Evolutionary conservation across 1,140 invertebrate genomes (phyloP), one percentile per base, ranked within the genome.

Genomic region (Geopemphigus sp.): DNA sequence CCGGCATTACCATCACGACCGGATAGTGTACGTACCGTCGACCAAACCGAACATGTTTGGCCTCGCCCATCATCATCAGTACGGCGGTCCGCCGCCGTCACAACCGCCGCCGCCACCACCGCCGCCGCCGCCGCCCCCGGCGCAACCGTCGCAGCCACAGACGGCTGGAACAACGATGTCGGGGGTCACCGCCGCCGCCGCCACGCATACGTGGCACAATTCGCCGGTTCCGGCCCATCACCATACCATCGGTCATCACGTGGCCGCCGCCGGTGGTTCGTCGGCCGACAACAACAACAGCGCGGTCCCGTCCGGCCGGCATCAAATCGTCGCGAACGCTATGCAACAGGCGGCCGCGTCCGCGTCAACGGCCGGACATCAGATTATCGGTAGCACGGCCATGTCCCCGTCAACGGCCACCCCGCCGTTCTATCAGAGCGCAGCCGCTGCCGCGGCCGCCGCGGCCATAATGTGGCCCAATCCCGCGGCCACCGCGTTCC

Each of bases 31-130:
- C 56, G 74, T 78, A 0, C 74, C 74, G 14, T 29, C 57, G 56
- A 39, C 74, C n/a, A 78, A 78, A 12, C 74, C 74, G 5, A 78
- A 61, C 17, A 78, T 78, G 74, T 78, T 78, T 22, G 74, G 73
- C 5, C 29, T 76, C 15, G 39, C 29, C 10, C 74, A 59, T 57
- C 74, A 59, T 57, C 74, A 78, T 15, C 74, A 47, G 54, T 59
- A 78, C 54, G 32, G 32, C 57, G 32, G 29, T 14, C 54, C 73
- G 22, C 54, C 73, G 22, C 3, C 32, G 1, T 14, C 73, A 5
- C n/a, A 1, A 1, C n/a, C 57, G 0, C 15, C 32, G n/a, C 17
- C 39, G 1, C 3, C 57, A 5, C 22, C 66, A 6, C 12, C 53
- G n/a, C 74, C 22, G 24, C 15, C 11, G 63, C 29, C 6, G 12